Evolutionary conservation across 2,113 vertebrate species (phyloP).

Genomic region (Rhadina sibilatrix): DNA sequence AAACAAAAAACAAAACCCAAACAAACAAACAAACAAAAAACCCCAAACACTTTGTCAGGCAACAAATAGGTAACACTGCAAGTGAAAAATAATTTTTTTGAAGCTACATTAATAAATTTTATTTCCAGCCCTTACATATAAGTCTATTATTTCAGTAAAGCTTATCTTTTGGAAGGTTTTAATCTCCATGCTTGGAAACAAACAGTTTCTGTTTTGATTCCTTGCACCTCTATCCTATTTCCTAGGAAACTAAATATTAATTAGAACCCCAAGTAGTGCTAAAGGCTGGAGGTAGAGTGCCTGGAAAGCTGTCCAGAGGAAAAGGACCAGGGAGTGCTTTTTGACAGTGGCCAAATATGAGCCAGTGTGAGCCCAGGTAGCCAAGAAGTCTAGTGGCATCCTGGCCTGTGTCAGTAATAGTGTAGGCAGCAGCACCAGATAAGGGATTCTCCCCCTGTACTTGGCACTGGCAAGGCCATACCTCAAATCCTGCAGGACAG

Average conservation of each 20-base stretch:
- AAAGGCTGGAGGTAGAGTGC: neutral
- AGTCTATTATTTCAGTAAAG: neutral
- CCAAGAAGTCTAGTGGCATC: neutral
- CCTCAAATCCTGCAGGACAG: neutral
- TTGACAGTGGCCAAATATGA: neutral
- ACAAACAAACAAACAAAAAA: too few relatives aligned
- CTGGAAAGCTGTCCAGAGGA: neutral
- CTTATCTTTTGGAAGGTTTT: neutral
- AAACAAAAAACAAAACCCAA: too few relatives aligned
- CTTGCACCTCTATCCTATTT: neutral
- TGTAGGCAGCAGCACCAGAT: neutral
- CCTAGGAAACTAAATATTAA: neutral
- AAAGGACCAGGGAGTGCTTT: neutral
- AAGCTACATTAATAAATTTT: neutral
- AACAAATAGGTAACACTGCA: neutral
- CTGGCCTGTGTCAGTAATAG: neutral
- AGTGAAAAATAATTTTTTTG: neutral
- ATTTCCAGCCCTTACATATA: neutral
- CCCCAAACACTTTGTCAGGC: neutral
- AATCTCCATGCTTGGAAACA: neutral
- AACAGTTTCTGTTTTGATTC: neutral
- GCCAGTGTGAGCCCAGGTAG: neutral
- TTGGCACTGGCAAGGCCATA: rapidly evolving
- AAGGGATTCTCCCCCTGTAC: neutral
- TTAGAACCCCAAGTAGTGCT: neutral